Evolutionary conservation across 2,113 vertebrate species (phyloP), one percentile per base, ranked within the genome.

Genomic region (Lanius collurio): DNA sequence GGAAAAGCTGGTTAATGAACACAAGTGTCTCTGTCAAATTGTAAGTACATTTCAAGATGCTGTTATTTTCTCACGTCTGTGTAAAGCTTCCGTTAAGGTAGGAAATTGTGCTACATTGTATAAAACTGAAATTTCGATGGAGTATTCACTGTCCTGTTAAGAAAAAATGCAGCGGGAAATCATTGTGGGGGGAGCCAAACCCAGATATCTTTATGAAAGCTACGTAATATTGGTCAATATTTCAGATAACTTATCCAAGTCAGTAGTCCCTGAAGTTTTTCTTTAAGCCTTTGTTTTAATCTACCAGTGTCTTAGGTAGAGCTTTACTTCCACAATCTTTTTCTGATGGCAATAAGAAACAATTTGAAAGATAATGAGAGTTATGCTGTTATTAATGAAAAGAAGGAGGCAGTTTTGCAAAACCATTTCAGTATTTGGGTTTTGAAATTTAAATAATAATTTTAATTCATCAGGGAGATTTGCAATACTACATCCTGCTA

Each of bases 1-100:
- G 70, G 99, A 99, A 96, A 99, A 99, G 94, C 97, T 99, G 64
- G 99, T 99, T 79, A 99, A 99, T 68, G 98, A 99, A 84, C 98
- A 99, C 97, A 99, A 99, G 97, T 99, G 99, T 97, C 98, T 98
- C 4, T 99, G 99, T 98, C 99, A 99, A 92, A 99, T 99, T 90
- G 99, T 99, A 97, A 98, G 99, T 99, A 91, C 57, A 41, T 64
- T 60, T 71, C 57, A 62, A 59, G 60, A 26, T 49, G 24, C 23
- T 81, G 5, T 5, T 5, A 12, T 86, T 89, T 89, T 89, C 33
- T 63, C 33, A 7, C 35, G 13, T 39, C 4, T 56, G 5, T 50
- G 4, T 87, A 56, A 41, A 53, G 15, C 24, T 88, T 83, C 28
- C 16, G 49, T 7, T 68, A 33, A 76, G 13, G 24, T 69, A 26